Evolutionary conservation across 1,140 invertebrate genomes (phyloP).

Genomic region (Littorina saxatilis): DNA sequence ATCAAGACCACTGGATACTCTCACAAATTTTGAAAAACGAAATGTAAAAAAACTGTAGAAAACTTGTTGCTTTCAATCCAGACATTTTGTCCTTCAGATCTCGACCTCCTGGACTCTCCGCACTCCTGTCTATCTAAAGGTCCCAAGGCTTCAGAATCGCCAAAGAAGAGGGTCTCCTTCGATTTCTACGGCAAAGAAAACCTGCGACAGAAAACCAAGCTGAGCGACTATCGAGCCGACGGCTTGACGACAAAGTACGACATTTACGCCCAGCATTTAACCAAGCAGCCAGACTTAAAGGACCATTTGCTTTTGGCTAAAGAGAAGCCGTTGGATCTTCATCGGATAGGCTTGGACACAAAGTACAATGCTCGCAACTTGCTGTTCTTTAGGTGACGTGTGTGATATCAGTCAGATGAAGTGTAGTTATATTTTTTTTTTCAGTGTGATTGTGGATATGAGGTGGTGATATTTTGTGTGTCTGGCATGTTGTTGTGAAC

Average conservation of each 20-base stretch:
- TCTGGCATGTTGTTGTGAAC: not conserved
- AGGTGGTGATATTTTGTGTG: not conserved
- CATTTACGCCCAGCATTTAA: slow-evolving; percentile 53
- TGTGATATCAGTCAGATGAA: not conserved
- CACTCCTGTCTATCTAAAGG: slow-evolving; percentile 63
- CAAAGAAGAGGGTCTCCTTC: slow-evolving; percentile 70
- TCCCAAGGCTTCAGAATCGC: slow-evolving; percentile 61
- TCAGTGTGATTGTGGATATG: not conserved
- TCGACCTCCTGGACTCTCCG: slow-evolving; percentile 41
- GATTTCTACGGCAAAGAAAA: slow-evolving; percentile 70
- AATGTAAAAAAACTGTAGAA: no score
- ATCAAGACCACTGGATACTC: no score
- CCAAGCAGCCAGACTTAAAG: slow-evolving; percentile 61
- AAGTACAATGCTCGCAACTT: slow-evolving; percentile 54
- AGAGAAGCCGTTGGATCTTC: slow-evolving; percentile 56
- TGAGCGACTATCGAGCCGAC: slow-evolving; percentile 39
- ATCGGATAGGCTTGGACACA: slow-evolving; percentile 41
- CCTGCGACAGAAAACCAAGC: slow-evolving; percentile 52
- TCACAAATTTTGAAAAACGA: no score
- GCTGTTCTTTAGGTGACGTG: slow-evolving; percentile 60
- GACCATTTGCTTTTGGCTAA: slow-evolving; percentile 65
- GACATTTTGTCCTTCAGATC: slow-evolving; percentile 37
- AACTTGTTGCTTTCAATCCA: no score
- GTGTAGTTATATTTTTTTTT: not conserved
- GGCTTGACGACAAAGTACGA: slow-evolving; percentile 43